phyloP scores from a whole-genome alignment of 2,888 invertebrate species.

The Tetragonisca angustula region DNA sequence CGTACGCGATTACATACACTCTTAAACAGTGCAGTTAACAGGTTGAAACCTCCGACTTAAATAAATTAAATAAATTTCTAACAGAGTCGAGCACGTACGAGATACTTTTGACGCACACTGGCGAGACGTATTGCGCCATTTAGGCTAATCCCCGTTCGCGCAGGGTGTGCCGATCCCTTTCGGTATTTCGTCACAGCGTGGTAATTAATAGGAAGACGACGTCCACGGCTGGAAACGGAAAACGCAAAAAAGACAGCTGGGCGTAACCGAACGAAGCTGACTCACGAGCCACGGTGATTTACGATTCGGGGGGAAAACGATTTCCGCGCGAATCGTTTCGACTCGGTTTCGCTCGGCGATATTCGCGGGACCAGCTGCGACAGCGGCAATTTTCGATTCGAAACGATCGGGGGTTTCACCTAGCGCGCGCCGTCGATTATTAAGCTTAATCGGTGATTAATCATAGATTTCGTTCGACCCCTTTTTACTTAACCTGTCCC shows the following conservation, averaged over 20 bases:
- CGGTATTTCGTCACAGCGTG: constrained; percentile 16
- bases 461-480: constrained; percentile 17
- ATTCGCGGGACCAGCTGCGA: constrained; percentile 15
- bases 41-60: no score
- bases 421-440: constrained; percentile 19
- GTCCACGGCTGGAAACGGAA: constrained; percentile 18
- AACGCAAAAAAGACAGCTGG: constrained; percentile 40
- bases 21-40: no score
- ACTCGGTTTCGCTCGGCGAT: constrained; percentile 14
- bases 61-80: not conserved
- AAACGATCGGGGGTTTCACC: constrained; percentile 16
- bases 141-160: not conserved
- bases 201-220: constrained; percentile 53
- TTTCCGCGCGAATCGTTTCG: constrained; percentile 47
- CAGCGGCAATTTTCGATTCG: constrained; percentile 22
- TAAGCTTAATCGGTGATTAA: constrained; percentile 40
- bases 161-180: not conserved
- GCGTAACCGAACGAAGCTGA: constrained; percentile 51
- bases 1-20: no score
- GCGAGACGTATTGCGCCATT: constrained; percentile 1
- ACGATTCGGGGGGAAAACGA: constrained; percentile 41
- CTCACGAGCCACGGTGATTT: constrained; percentile 52
- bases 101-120: not conserved
- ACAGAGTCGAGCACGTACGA: not conserved
- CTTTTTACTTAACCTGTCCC: not conserved